Evolutionary conservation across 2,797 vertebrate genomes (phyloP).

Genomic region (Gallinago nigripennis): DNA sequence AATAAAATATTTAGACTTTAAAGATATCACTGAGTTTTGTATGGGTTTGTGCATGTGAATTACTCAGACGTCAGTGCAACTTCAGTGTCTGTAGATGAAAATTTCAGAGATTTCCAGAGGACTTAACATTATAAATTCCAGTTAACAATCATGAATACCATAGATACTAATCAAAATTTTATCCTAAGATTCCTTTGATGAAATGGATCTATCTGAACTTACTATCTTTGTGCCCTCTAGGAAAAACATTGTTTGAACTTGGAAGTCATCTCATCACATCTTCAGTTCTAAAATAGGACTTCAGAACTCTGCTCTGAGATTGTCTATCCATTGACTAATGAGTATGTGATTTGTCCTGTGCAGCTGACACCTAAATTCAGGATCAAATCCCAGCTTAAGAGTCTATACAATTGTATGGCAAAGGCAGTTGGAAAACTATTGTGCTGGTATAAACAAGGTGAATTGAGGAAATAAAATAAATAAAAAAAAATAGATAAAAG

Average conservation of each 20-base stretch:
- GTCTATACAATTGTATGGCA: background rate
- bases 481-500: background rate
- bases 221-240: background rate
- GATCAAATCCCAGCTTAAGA: background rate
- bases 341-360: background rate
- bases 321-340: background rate
- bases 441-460: background rate
- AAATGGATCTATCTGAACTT: background rate
- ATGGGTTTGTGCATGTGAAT: background rate
- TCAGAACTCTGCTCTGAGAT: background rate
- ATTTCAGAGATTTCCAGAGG: background rate
- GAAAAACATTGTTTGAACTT: background rate
- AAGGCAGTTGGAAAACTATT: background rate
- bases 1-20: background rate
- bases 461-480: background rate
- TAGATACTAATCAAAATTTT: background rate
- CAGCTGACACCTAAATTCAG: background rate
- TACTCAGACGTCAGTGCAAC: background rate
- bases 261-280: background rate
- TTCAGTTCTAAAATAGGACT: background rate
- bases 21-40: background rate
- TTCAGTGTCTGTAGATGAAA: background rate
- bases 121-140: background rate
- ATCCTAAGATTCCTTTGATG: conserved; percentile 20
- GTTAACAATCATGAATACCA: background rate